Percentiles rank a stretch among this genome's conserved stretches.
phyloP scores from a whole-genome alignment of 2,113 vertebrate genomes.

The Chaetodon trifascialis region DNA sequence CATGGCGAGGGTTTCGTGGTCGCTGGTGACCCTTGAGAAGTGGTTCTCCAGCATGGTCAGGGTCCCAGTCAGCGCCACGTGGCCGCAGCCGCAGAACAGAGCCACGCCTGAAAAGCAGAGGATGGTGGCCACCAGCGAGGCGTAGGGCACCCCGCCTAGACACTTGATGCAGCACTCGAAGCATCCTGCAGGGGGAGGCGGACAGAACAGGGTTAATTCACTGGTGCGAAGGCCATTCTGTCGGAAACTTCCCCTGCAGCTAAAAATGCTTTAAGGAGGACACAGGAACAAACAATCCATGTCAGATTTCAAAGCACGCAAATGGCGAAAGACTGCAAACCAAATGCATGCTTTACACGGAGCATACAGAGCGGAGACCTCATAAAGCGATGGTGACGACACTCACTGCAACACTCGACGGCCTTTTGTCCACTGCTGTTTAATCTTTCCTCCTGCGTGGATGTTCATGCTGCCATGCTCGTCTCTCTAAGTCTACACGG shows the following conservation, averaged over 20 bases:
- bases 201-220: constrained; percentile 5
- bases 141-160: constrained; percentile 97
- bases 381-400: constrained; percentile 47
- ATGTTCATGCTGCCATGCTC: constrained; percentile 5
- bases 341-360: neutral
- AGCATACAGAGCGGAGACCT: neutral
- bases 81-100: constrained; percentile 96
- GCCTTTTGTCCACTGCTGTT: constrained; percentile 25
- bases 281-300: neutral
- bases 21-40: constrained; percentile 91
- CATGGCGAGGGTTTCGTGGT: constrained; percentile 91
- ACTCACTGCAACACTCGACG: constrained; percentile 26
- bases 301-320: constrained; percentile 14
- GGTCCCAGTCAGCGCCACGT: constrained; percentile 94
- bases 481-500: neutral
- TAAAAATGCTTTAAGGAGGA: constrained; percentile 3
- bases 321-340: neutral
- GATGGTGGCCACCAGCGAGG: constrained; percentile 98
- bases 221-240: neutral
- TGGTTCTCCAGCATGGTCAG: constrained; percentile 94
- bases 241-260: neutral
- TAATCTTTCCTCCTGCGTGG: neutral
- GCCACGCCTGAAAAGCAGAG: constrained; percentile 98
- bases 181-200: constrained; percentile 89
- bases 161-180: constrained; percentile 99